Conservation (phyloP, 2,888 invertebrate species). For the Pyrrhosoma nymphula region DNA sequence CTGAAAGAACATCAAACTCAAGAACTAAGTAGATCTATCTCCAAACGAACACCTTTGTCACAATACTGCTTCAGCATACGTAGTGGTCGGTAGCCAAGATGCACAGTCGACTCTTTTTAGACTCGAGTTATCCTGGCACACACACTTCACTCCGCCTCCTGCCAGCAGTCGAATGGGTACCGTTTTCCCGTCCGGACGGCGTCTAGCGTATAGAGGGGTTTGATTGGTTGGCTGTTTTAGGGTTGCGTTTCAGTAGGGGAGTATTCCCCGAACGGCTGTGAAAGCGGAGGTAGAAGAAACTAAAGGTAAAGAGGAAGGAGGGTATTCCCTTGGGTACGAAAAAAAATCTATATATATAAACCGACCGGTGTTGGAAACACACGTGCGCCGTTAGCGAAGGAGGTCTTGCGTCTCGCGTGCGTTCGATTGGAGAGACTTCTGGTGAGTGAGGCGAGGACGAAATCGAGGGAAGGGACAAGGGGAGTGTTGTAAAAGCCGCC, state of each 20-base stretch:
- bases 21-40: too few relatives aligned
- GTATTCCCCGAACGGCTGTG: neutral
- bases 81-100: too few relatives aligned
- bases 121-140: too few relatives aligned
- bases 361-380: neutral
- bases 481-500: neutral
- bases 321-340: neutral
- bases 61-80: too few relatives aligned
- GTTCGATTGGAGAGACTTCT: constrained; percentile 20
- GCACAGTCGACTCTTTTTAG: too few relatives aligned
- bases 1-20: too few relatives aligned
- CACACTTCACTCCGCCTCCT: neutral
- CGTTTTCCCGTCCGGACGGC: neutral
- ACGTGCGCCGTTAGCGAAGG: neutral
- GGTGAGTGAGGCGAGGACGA: neutral
- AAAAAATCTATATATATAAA: too few relatives aligned
- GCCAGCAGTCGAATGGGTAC: neutral
- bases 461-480: neutral
- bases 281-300: neutral
- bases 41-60: too few relatives aligned
- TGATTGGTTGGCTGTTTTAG: neutral
- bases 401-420: neutral
- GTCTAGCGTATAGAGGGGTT: neutral
- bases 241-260: neutral
- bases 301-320: neutral